Evolutionary conservation across 2,797 vertebrate species (phyloP).

Genomic region (Sarcophilus harrisii): DNA sequence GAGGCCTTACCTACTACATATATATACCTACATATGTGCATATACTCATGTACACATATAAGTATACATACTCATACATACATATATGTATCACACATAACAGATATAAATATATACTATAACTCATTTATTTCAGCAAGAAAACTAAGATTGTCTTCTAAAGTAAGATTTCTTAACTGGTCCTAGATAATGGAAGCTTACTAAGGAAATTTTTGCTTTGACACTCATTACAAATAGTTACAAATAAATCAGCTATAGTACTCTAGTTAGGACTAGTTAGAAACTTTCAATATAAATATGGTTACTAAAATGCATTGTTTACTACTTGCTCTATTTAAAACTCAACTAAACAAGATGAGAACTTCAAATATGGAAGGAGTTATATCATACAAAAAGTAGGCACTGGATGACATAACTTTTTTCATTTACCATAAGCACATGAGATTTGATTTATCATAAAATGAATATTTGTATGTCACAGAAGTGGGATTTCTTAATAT

Average conservation of each 20-base stretch:
- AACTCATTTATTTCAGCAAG: conserved; percentile 59
- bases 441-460: neutral
- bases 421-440: neutral
- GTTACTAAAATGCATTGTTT: conserved; percentile 49
- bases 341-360: conserved; percentile 34
- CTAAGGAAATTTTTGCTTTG: conserved; percentile 49
- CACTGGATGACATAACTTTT: neutral
- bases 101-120: neutral
- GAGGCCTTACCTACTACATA: no score
- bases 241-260: conserved; percentile 30
- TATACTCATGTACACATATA: no score
- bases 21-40: no score
- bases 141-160: conserved; percentile 69
- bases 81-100: no score
- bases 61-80: no score
- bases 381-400: neutral
- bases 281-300: conserved; percentile 44
- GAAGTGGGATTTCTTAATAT: neutral
- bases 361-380: neutral
- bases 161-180: conserved; percentile 56
- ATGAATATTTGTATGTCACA: neutral
- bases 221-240: conserved; percentile 57
- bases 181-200: conserved; percentile 67
- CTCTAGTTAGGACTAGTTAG: neutral
- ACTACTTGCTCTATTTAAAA: conserved; percentile 1